These are phyloP conservation scores for Strix uralensis DNA, from an alignment of 2,113 vertebrate genomes.

Conservation along the genomic window DNA sequence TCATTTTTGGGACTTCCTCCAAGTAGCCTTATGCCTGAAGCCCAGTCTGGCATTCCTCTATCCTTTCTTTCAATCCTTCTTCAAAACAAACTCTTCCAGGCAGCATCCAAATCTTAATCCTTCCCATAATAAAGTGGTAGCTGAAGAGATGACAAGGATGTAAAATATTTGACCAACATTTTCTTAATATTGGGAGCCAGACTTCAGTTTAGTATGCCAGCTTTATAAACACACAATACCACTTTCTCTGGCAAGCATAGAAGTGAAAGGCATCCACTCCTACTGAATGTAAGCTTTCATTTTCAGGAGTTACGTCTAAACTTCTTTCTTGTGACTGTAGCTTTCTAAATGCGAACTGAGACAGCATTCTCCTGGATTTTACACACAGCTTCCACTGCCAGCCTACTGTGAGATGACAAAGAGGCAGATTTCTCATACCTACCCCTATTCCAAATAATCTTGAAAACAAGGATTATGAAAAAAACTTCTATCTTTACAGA, in stretches of 20 bases:
- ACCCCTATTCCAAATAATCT: background rate
- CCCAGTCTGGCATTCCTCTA: conserved; percentile 28
- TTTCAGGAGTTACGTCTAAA: background rate
- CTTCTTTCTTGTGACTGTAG: background rate
- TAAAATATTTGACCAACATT: conserved; percentile 51
- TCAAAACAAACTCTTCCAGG: conserved; percentile 56
- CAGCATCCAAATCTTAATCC: conserved; percentile 51
- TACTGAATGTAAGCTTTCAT: conserved; percentile 33
- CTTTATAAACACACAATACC: conserved; percentile 52
- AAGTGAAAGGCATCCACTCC: conserved; percentile 10
- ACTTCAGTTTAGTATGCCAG: background rate
- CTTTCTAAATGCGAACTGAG: background rate
- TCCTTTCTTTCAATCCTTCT: conserved; percentile 20
- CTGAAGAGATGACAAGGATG: conserved; percentile 57
- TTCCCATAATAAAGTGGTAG: conserved; percentile 56
- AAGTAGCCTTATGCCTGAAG: conserved; percentile 36
- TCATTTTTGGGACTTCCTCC: conserved; percentile 41
- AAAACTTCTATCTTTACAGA: background rate
- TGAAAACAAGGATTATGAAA: background rate
- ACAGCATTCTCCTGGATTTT: background rate
- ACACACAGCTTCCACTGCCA: background rate
- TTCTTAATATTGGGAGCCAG: conserved; percentile 41
- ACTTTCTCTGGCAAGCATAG: conserved; percentile 7
- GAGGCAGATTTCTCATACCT: background rate
- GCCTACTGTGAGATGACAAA: background rate